Evolutionary conservation across 2,797 vertebrate species (phyloP).

Genomic region (Okamejei kenojei): DNA sequence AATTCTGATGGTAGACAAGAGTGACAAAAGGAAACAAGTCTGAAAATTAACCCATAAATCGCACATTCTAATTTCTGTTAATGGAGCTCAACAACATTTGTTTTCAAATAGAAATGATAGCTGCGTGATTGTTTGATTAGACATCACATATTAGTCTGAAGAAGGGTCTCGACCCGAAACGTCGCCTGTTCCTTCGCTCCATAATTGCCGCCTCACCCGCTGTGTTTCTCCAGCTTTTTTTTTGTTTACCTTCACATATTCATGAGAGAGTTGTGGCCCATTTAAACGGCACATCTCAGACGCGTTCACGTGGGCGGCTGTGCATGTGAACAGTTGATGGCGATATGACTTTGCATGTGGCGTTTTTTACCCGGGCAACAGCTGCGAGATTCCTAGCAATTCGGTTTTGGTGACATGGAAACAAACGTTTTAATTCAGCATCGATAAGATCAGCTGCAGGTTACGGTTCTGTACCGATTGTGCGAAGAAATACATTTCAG

Average conservation of each 20-base stretch:
- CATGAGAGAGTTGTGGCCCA: not conserved
- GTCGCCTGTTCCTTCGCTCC: too few relatives aligned
- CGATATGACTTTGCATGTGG: not conserved
- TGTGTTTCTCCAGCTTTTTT: too few relatives aligned
- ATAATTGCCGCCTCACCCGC: too few relatives aligned
- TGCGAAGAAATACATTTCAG: not conserved
- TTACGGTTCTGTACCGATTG: not conserved
- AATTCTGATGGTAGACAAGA: too few relatives aligned
- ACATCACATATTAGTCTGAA: too few relatives aligned
- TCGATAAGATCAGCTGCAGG: not conserved
- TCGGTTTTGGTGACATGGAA: not conserved
- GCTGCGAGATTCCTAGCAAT: not conserved
- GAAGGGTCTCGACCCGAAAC: too few relatives aligned
- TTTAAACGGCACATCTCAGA: not conserved
- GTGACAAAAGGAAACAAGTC: too few relatives aligned
- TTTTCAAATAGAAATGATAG: not conserved
- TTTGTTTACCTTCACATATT: too few relatives aligned
- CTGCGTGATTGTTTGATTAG: not conserved
- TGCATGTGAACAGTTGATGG: not conserved
- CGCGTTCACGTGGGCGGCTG: not conserved
- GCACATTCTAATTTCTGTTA: not conserved
- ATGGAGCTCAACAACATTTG: too few relatives aligned
- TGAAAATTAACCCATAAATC: not conserved
- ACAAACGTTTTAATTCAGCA: slow-evolving; percentile 39
- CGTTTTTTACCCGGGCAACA: not conserved